Evolutionary conservation across 2,888 invertebrate genomes (phyloP).

Genomic region (Drosophila fungiperda): DNA sequence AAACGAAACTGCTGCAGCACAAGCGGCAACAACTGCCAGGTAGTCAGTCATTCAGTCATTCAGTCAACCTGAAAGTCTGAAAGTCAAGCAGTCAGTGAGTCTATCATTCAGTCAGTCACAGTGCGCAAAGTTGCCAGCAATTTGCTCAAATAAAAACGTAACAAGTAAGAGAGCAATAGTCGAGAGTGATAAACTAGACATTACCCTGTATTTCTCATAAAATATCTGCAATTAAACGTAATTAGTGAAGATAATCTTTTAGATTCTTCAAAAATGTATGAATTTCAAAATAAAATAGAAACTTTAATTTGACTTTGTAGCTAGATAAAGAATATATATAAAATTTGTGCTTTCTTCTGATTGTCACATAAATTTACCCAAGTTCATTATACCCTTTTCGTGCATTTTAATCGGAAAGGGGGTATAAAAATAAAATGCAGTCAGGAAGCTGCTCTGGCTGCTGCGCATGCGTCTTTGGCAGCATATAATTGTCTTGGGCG

Average conservation of each 20-base stretch:
- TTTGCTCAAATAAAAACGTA: constrained; percentile 82
- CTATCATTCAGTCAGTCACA: constrained; percentile 80
- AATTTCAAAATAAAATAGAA: not conserved
- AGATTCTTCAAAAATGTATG: too few species aligned
- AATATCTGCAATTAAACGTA: not conserved
- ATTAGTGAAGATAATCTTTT: too few species aligned
- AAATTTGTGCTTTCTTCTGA: not conserved
- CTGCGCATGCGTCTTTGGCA: constrained; percentile 79
- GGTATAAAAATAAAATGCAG: constrained; percentile 65
- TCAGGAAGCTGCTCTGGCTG: constrained; percentile 48
- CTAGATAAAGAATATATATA: too few species aligned
- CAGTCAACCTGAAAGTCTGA: constrained; percentile 68
- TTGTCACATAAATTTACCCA: not conserved
- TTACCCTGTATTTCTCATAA: not conserved
- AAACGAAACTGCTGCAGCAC: constrained; percentile 41
- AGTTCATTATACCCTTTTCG: not conserved
- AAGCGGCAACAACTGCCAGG: constrained; percentile 64
- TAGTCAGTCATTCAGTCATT: constrained; percentile 68
- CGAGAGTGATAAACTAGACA: not conserved
- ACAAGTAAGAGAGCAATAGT: not conserved
- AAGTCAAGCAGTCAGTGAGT: constrained; percentile 71
- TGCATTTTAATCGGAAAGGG: not conserved
- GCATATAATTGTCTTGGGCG: constrained; percentile 76
- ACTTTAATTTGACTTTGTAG: not conserved
- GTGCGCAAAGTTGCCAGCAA: constrained; percentile 78